These are phyloP conservation scores for Meriones unguiculatus DNA, from an alignment of 2,113 vertebrate species.

Conservation along the genomic window DNA sequence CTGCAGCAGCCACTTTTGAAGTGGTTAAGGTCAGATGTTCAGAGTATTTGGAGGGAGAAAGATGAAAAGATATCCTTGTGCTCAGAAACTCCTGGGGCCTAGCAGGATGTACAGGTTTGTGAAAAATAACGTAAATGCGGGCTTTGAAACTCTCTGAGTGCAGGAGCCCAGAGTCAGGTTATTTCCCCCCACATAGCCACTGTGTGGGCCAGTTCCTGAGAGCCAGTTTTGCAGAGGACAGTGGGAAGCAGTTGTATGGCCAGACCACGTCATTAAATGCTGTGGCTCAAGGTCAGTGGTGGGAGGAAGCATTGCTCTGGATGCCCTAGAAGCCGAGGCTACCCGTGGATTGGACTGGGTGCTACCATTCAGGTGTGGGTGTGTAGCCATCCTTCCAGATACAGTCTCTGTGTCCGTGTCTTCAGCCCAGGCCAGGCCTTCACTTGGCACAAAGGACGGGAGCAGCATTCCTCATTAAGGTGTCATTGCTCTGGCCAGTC, in stretches of 20 bases:
- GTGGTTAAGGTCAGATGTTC: background rate
- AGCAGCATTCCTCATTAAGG: rapidly evolving
- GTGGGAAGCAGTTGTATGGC: too few relatives aligned
- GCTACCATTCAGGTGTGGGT: background rate
- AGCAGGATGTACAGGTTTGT: background rate
- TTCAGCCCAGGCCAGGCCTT: rapidly evolving
- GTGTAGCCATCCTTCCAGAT: rapidly evolving
- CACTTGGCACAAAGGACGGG: rapidly evolving
- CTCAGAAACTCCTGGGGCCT: background rate
- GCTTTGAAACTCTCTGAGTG: background rate
- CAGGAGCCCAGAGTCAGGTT: background rate
- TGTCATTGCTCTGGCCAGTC: background rate
- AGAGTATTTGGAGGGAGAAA: background rate
- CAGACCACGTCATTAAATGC: background rate
- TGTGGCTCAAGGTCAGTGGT: rapidly evolving
- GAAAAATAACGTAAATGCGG: background rate
- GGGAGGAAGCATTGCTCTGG: background rate
- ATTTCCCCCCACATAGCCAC: rapidly evolving
- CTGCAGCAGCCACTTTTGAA: background rate
- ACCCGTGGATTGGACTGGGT: rapidly evolving
- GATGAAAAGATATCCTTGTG: background rate
- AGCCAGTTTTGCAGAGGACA: background rate
- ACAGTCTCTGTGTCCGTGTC: rapidly evolving
- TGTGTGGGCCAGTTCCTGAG: too few relatives aligned
- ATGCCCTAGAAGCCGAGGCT: background rate